These are phyloP conservation scores for Heterocephalus glaber DNA, from an alignment of 2,113 vertebrate species.

Conservation along the genomic window DNA sequence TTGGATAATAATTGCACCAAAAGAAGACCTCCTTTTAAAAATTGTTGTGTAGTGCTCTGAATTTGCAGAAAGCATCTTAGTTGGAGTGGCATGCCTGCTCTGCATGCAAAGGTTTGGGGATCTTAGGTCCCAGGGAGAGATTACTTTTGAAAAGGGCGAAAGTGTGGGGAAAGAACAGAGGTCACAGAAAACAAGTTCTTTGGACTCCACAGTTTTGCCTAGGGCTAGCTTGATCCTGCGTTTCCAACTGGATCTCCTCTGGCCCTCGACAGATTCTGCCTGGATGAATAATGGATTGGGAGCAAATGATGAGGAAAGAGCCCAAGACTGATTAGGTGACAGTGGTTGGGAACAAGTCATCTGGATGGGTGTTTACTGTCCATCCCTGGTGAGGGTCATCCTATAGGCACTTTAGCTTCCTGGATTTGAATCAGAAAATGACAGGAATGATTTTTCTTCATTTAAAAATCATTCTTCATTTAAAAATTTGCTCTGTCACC, in stretches of 20 bases:
- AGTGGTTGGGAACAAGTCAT: not conserved
- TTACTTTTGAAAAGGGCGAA: slow-evolving; percentile 41
- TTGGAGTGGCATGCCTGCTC: not conserved
- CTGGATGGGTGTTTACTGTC: not conserved
- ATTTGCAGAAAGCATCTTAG: slow-evolving; percentile 35
- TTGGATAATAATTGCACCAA: not conserved
- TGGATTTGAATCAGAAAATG: not conserved
- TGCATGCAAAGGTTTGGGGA: not conserved
- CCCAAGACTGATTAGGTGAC: not conserved
- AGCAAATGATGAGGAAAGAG: not conserved
- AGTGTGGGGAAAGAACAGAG: slow-evolving; percentile 31
- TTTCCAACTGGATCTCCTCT: not conserved
- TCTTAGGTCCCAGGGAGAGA: not conserved
- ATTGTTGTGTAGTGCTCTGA: not conserved
- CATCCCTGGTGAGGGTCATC: not conserved
- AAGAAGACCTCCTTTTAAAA: not conserved
- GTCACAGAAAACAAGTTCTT: slow-evolving; percentile 38
- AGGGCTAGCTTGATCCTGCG: not conserved
- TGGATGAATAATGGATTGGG: slow-evolving; percentile 57
- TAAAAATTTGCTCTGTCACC: not conserved
- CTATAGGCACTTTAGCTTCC: not conserved
- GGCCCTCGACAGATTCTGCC: not conserved
- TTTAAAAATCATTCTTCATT: no score
- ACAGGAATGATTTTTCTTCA: not conserved
- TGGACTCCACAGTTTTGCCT: slow-evolving; percentile 40